Evolutionary conservation across 2,888 invertebrate genomes (phyloP).

Genomic region (Phaonia tiefii): DNA sequence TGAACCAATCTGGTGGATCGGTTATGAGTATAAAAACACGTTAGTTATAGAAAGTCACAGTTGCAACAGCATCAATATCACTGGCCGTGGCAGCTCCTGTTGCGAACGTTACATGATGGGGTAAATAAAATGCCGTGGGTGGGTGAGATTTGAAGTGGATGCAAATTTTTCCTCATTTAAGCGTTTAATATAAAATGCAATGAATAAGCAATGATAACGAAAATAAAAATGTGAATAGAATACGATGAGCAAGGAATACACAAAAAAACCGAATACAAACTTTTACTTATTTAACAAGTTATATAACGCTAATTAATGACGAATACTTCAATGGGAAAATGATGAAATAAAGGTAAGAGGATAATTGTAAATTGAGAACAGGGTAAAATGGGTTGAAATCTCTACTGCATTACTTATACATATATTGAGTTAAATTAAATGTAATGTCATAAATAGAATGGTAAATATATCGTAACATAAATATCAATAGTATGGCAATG

Average conservation of each 20-base stretch:
- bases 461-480: too few relatives aligned
- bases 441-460: neutral
- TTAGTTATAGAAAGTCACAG: neutral
- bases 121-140: constrained; percentile 59
- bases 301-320: constrained; percentile 78
- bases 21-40: constrained; percentile 16
- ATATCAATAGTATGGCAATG: too few relatives aligned
- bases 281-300: constrained; percentile 65
- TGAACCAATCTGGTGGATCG: constrained; percentile 37
- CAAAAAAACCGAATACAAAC: constrained; percentile 31
- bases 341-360: constrained; percentile 47
- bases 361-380: constrained; percentile 39
- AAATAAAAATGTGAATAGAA: constrained; percentile 55
- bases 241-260: neutral
- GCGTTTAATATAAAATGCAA: constrained; percentile 66
- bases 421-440: too few relatives aligned
- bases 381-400: constrained; percentile 46
- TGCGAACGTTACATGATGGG: too few relatives aligned
- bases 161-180: constrained; percentile 61
- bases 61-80: neutral
- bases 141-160: constrained; percentile 55
- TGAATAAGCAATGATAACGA: constrained; percentile 67
- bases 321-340: constrained; percentile 72
- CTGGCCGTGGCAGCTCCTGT: neutral
- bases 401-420: neutral